These are phyloP conservation scores for Drosophila sulfurigaster DNA, from an alignment of 1,140 invertebrate genomes.

Conservation along the genomic window DNA sequence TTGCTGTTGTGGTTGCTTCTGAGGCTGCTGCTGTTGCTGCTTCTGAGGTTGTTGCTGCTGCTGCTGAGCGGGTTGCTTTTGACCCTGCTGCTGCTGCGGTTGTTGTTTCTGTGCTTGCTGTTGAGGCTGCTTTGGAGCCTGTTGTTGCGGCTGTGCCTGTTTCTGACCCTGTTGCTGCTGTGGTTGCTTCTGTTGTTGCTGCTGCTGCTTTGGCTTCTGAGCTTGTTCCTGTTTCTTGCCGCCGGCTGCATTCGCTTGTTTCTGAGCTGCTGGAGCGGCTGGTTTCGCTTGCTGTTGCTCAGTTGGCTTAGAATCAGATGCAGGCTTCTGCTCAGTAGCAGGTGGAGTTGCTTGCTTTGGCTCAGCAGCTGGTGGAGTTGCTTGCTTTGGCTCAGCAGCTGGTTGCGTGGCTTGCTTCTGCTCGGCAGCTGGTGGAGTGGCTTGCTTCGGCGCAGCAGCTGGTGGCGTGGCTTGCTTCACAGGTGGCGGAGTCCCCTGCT, in stretches of 20 bases:
- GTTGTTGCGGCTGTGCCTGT: slow-evolving; percentile 28
- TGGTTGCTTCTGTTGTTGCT: slow-evolving; percentile 11
- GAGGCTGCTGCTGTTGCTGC: slow-evolving; percentile 5
- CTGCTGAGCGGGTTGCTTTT: slow-evolving; percentile 2
- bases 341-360: background rate
- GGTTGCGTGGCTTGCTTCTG: background rate
- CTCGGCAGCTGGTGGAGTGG: background rate
- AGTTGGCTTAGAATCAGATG: background rate
- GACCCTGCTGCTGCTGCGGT: background rate
- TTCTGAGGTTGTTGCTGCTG: slow-evolving; percentile 14
- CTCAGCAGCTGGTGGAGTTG: background rate
- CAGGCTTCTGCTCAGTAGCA: background rate
- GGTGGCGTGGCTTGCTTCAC: background rate
- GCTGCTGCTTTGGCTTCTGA: slow-evolving; percentile 53
- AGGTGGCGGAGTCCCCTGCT: background rate
- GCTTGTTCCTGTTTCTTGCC: slow-evolving; percentile 52
- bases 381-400: background rate
- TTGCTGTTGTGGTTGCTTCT: slow-evolving; percentile 48
- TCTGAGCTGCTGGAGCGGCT: slow-evolving; percentile 5
- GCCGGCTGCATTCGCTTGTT: slow-evolving; percentile 10
- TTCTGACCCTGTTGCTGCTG: slow-evolving; percentile 24
- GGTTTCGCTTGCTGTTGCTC: background rate
- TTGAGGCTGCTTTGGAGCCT: background rate
- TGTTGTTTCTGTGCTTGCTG: background rate
- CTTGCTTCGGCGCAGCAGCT: background rate